phyloP scores from a whole-genome alignment of 64 coral and sea anemone genomes.

The Trachythela sp. region DNA sequence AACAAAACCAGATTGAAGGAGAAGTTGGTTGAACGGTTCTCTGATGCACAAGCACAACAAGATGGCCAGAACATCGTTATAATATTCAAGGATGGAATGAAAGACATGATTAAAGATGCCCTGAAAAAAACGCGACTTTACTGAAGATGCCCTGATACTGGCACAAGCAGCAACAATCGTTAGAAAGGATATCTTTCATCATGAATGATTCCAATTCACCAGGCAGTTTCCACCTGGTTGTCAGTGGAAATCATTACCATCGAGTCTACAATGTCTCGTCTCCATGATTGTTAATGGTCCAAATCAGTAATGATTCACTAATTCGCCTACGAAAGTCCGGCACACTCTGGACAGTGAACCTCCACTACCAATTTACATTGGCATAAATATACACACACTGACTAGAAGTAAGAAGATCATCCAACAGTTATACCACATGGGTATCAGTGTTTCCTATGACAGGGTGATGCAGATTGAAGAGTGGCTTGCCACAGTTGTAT shows the following conservation, averaged over 20 bases:
- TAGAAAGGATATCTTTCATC: constrained; percentile 19
- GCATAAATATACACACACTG: constrained; percentile 17
- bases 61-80: constrained; percentile 24
- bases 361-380: constrained; percentile 57
- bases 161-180: constrained; percentile 30
- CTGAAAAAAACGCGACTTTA: constrained; percentile 25
- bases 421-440: constrained; percentile 54
- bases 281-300: constrained; percentile 39
- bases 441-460: constrained; percentile 49
- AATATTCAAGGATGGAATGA: constrained; percentile 25
- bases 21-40: neutral
- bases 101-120: constrained; percentile 11
- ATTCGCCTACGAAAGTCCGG: constrained; percentile 25
- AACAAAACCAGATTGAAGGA: neutral
- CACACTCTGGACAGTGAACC: constrained; percentile 21
- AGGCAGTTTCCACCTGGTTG: constrained; percentile 22
- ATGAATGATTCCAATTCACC: constrained; percentile 30
- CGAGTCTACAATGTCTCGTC: constrained; percentile 45
- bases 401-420: constrained; percentile 46
- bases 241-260: constrained; percentile 33
- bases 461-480: constrained; percentile 55
- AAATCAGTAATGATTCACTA: constrained; percentile 32
- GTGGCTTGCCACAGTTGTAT: neutral
- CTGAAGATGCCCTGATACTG: constrained; percentile 35
- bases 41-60: neutral